Evolutionary conservation across 2,797 vertebrate genomes (phyloP), one percentile per base, ranked within the genome.

Genomic region (Chiropotes sagulatus): DNA sequence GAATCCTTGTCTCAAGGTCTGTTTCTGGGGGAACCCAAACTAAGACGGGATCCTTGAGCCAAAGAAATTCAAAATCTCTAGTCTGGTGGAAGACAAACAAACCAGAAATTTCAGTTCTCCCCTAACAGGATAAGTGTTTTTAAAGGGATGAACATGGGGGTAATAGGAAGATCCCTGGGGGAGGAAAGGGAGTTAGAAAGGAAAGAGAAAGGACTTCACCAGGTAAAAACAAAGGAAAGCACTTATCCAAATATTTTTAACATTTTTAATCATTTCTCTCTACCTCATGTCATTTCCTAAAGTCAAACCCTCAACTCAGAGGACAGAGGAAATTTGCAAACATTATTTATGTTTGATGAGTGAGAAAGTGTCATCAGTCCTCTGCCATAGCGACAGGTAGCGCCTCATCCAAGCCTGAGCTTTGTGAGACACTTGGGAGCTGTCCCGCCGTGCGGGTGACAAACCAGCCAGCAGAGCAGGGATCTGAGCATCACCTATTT

Each of bases 321-420:
- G 84, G 87, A 93, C 80, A 54, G 94, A 95, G 89, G 93, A 98
- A 81, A 33, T 97, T 94, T 93, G 87, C 92, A 97, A 87, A 94
- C 48, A 67, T 75, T 75, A 91, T 95, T 97, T 82, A 0, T 83
- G 83, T 88, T 91, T 96, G 93, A 79, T 64, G 96, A 96, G 92
- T 88, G 95, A 88, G 73, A 95, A 96, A 82, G 84, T 90, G 50
- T 33, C 89, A 83, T 93, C 93, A 86, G 90, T 58, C 52, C 88
- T 88, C 94, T 39, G 44, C 73, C 93, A 61, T 73, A 83, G 26
- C 22, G 73, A 82, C 44, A 80, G 78, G 84, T 97, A 94, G 41
- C n/a, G 98, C 88, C 93, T 97, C n/a, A 26, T 79, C 88, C 96
- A 95, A 96, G 41, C 58, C 97, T 75, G 61, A 95, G 57, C 96